These are phyloP conservation scores for Drosophila biarmipes DNA, from an alignment of 1,140 invertebrate species.

Conservation along the genomic window DNA sequence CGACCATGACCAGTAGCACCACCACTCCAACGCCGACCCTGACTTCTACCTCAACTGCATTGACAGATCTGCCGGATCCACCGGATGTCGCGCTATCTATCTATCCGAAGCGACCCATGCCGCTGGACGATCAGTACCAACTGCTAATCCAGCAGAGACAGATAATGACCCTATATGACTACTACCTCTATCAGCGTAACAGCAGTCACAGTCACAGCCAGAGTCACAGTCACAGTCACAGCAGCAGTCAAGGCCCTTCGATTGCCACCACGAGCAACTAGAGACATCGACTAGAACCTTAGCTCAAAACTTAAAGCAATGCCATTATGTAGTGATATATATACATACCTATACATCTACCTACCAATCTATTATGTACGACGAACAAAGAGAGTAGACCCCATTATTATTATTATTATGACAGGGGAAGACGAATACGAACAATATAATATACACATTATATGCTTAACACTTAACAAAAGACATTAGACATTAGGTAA, in stretches of 20 bases:
- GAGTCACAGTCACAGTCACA: constrained; percentile 9
- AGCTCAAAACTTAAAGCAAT: constrained; percentile 76
- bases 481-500: constrained; percentile 27
- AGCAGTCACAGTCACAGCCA: constrained; percentile 4
- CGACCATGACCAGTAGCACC: constrained; percentile 3
- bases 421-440: constrained; percentile 9
- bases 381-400: constrained; percentile 31
- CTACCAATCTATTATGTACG: constrained; percentile 36
- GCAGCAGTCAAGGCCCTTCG: constrained; percentile 35
- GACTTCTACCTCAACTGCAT: constrained; percentile 5
- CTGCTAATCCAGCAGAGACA: constrained; percentile 72
- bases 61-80: constrained; percentile 4
- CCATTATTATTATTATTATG: not conserved
- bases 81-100: not conserved
- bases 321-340: constrained; percentile 83
- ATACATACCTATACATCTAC: constrained; percentile 45
- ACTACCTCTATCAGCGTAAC: constrained; percentile 71
- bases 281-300: constrained; percentile 21
- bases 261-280: constrained; percentile 59
- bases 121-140: constrained; percentile 61
- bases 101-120: constrained; percentile 5
- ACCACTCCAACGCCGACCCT: not conserved
- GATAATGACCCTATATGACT: constrained; percentile 78
- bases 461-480: constrained; percentile 11
- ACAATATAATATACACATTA: constrained; percentile 19